Evolutionary conservation across 2,888 invertebrate genomes (phyloP).

Genomic region (Drosophila sordidula): DNA sequence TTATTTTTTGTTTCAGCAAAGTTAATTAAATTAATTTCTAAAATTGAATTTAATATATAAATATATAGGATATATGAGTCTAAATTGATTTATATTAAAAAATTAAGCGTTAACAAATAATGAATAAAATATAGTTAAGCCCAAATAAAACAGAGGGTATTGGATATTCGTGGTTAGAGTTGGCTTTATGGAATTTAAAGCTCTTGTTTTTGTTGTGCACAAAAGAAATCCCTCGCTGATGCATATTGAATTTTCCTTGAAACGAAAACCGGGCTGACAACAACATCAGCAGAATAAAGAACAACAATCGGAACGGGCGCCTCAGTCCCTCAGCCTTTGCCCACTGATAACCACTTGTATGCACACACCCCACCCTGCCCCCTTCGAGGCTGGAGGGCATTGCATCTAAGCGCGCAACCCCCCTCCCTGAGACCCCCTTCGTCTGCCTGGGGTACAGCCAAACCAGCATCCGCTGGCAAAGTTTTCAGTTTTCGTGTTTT

Average conservation of each 20-base stretch:
- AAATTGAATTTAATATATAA: no score
- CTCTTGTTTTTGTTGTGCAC: slow-evolving; percentile 5
- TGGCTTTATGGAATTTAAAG: not conserved
- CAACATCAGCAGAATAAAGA: not conserved
- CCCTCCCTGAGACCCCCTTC: slow-evolving; percentile 6
- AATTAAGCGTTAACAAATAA: no score
- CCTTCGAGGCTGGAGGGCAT: not conserved
- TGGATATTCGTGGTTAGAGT: not conserved
- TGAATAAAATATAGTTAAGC: no score
- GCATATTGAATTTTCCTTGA: slow-evolving; percentile 50
- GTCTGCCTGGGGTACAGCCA: slow-evolving; percentile 46
- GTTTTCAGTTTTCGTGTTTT: slow-evolving; percentile 56
- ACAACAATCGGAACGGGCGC: slow-evolving; percentile 1
- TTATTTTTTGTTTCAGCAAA: no score
- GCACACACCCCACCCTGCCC: slow-evolving; percentile 24
- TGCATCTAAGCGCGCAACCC: slow-evolving; percentile 4
- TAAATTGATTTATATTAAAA: no score
- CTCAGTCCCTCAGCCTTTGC: slow-evolving; percentile 23
- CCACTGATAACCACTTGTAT: slow-evolving; percentile 75
- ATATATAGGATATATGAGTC: no score
- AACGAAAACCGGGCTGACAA: slow-evolving; percentile 1
- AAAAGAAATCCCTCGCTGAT: slow-evolving; percentile 22
- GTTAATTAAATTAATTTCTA: no score
- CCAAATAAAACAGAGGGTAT: not conserved
- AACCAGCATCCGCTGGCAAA: slow-evolving; percentile 46